Evolutionary conservation across 2,113 vertebrate species (phyloP).

Genomic region (Lota lota): DNA sequence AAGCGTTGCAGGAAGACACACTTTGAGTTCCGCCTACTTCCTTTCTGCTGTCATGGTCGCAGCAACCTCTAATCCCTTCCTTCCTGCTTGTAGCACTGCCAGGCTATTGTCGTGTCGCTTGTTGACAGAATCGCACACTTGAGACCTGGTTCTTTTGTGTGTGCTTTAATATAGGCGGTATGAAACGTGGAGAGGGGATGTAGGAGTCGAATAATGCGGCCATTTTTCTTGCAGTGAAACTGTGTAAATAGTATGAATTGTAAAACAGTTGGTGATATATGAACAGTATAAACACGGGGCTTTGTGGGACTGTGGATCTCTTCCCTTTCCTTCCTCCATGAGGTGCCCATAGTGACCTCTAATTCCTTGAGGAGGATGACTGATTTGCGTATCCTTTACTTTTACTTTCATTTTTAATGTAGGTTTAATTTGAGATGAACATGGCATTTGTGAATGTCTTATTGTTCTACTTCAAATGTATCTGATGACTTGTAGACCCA

Average conservation of each 20-base stretch:
- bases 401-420: too few species aligned
- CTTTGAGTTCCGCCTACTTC: constrained; percentile 15
- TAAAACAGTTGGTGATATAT: background rate
- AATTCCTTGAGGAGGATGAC: too few species aligned
- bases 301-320: background rate
- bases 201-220: background rate
- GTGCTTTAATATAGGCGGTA: too few species aligned
- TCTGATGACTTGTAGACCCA: too few species aligned
- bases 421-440: too few species aligned
- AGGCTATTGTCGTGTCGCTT: background rate
- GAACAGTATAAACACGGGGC: too few species aligned
- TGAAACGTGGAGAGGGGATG: background rate
- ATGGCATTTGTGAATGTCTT: too few species aligned
- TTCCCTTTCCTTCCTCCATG: background rate
- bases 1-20: constrained; percentile 32
- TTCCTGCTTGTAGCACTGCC: background rate
- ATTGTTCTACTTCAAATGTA: too few species aligned
- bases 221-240: background rate
- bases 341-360: background rate
- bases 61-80: background rate
- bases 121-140: background rate
- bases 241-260: background rate
- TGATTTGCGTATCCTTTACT: too few species aligned
- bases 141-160: background rate
- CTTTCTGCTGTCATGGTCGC: background rate